Evolutionary conservation across 2,113 vertebrate species (phyloP).

Genomic region (Planiliza haematocheilus): DNA sequence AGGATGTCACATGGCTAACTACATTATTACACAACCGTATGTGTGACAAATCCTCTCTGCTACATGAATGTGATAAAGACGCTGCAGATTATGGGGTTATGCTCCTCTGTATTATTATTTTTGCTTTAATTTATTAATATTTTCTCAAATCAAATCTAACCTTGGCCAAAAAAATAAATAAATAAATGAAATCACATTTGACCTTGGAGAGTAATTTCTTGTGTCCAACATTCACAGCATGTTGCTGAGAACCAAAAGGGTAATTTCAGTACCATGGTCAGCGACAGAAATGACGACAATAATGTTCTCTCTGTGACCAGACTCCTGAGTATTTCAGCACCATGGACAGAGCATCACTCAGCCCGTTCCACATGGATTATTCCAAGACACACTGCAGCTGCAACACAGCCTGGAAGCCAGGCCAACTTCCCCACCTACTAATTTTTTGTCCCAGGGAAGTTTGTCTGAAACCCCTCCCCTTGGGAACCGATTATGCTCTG

Average conservation of each 20-base stretch:
- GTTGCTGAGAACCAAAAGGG: neutral
- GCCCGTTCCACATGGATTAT: neutral
- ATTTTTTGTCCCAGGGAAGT: no score
- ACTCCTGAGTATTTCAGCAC: slow-evolving; percentile 36
- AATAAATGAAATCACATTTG: no score
- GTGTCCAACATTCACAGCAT: neutral
- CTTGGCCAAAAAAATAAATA: no score
- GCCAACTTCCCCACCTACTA: no score
- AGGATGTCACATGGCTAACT: slow-evolving; percentile 1
- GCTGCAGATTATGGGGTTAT: no score
- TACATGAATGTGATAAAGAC: neutral
- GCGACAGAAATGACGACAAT: neutral
- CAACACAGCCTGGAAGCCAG: neutral
- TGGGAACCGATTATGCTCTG: no score
- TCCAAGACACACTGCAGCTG: neutral
- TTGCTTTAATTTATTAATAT: neutral
- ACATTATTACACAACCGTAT: slow-evolving; percentile 10
- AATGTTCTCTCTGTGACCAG: neutral
- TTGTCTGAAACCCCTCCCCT: no score
- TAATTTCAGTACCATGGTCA: slow-evolving; percentile 53
- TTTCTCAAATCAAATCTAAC: neutral
- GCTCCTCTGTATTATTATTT: no score
- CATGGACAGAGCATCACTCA: slow-evolving; percentile 27
- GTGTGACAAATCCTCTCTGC: slow-evolving; percentile 20
- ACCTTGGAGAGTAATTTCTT: neutral